Conservation (phyloP, 2,797 vertebrate species). For the Sebastes vulpes region DNA sequence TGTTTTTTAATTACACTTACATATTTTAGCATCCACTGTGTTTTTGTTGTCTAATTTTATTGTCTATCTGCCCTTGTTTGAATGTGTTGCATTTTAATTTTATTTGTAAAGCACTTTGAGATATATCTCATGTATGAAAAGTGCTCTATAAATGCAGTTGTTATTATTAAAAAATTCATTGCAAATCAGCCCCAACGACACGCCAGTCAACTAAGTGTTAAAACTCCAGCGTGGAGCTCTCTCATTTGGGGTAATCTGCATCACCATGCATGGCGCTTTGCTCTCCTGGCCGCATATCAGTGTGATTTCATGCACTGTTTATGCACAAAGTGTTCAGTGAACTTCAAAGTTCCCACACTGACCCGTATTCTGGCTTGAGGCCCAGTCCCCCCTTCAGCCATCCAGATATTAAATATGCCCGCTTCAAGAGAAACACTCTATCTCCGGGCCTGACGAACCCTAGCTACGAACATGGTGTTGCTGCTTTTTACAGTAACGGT, state of each 20-base stretch:
- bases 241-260: constrained; percentile 35
- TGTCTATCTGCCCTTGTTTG: too few relatives aligned
- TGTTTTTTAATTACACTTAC: too few relatives aligned
- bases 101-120: too few relatives aligned
- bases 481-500: neutral
- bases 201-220: neutral
- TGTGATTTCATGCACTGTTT: constrained; percentile 71
- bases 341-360: constrained; percentile 41
- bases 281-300: constrained; percentile 22
- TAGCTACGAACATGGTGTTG: neutral
- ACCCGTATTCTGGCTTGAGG: constrained; percentile 30
- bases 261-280: constrained; percentile 20
- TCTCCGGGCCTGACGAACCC: neutral
- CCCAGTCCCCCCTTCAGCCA: constrained; percentile 24
- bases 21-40: too few relatives aligned
- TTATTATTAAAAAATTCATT: neutral
- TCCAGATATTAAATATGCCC: constrained; percentile 42
- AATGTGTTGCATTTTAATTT: too few relatives aligned
- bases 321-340: constrained; percentile 66
- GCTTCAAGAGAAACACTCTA: neutral
- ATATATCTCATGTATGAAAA: too few relatives aligned
- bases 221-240: neutral
- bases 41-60: too few relatives aligned
- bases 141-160: too few relatives aligned
- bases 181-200: neutral